Percentiles rank a stretch among this genome's conserved stretches.
phyloP scores from a whole-genome alignment of 2,888 invertebrate species.

The Herminia tarsipennalis region DNA sequence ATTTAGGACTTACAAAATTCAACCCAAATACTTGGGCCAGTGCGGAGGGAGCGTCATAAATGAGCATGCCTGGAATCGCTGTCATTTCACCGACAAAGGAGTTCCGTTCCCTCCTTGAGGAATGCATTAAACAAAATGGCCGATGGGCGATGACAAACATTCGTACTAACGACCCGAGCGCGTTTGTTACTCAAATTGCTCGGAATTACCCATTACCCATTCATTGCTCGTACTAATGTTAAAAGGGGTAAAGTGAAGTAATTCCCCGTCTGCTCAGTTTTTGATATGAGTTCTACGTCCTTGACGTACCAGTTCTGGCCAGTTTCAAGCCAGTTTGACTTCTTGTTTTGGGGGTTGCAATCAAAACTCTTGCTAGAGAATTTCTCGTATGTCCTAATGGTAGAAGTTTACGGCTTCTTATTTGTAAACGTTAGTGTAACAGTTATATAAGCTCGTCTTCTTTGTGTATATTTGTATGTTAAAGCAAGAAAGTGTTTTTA shows the following conservation, averaged over 20 bases:
- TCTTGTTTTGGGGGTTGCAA: background rate
- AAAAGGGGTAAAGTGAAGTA: conserved; percentile 14
- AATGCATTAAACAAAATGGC: conserved; percentile 62
- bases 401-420: too few relatives aligned
- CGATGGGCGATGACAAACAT: conserved; percentile 48
- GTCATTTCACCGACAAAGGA: conserved; percentile 45
- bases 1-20: conserved; percentile 19
- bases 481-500: too few relatives aligned
- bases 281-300: conserved; percentile 1
- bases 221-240: conserved; percentile 14
- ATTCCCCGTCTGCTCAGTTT: conserved; percentile 6
- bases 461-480: too few relatives aligned
- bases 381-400: too few relatives aligned
- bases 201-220: conserved; percentile 20
- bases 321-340: background rate
- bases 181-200: conserved; percentile 39
- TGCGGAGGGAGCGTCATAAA: conserved; percentile 25
- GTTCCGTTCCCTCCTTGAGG: conserved; percentile 42
- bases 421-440: too few relatives aligned
- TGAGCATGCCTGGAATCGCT: conserved; percentile 43
- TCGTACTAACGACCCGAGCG: conserved; percentile 40
- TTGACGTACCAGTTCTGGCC: conserved; percentile 1
- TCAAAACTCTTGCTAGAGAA: too few relatives aligned
- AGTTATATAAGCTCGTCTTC: too few relatives aligned
- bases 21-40: conserved; percentile 25